phyloP scores from a whole-genome alignment of 2,888 invertebrate genomes.

The Phengaris alcon region DNA sequence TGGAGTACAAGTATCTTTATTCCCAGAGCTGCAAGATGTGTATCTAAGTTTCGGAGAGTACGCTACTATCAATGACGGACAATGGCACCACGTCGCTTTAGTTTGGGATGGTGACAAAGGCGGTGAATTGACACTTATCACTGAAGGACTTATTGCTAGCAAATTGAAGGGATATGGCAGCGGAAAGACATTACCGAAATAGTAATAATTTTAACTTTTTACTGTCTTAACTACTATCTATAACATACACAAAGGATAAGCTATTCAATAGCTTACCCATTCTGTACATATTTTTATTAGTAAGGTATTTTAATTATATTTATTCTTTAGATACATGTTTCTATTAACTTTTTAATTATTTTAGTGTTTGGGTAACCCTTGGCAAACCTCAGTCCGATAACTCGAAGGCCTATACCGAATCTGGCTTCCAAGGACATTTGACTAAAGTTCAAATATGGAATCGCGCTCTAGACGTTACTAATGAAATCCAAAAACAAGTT shows the following conservation, averaged over 20 bases:
- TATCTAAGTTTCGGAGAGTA: constrained; percentile 94
- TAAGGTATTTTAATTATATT: too few species aligned
- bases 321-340: too few species aligned
- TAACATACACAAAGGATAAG: too few species aligned
- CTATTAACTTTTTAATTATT: constrained; percentile 44
- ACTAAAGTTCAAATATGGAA: constrained; percentile 97
- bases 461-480: constrained; percentile 92
- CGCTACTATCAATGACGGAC: constrained; percentile 95
- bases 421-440: constrained; percentile 96
- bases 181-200: constrained; percentile 88
- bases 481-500: constrained; percentile 95
- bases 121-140: constrained; percentile 92
- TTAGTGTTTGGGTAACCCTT: constrained; percentile 93
- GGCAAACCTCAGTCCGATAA: constrained; percentile 92
- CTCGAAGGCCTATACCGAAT: constrained; percentile 89
- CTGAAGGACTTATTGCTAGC: constrained; percentile 97
- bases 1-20: constrained; percentile 94
- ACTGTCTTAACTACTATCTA: not conserved
- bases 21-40: constrained; percentile 92
- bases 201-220: constrained; percentile 78
- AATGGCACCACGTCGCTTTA: constrained; percentile 97
- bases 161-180: constrained; percentile 93
- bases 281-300: too few species aligned
- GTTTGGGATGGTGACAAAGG: constrained; percentile 95
- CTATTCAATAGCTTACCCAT: too few species aligned